Conservation (phyloP, 2,888 invertebrate species). For the Melieria picta region DNA sequence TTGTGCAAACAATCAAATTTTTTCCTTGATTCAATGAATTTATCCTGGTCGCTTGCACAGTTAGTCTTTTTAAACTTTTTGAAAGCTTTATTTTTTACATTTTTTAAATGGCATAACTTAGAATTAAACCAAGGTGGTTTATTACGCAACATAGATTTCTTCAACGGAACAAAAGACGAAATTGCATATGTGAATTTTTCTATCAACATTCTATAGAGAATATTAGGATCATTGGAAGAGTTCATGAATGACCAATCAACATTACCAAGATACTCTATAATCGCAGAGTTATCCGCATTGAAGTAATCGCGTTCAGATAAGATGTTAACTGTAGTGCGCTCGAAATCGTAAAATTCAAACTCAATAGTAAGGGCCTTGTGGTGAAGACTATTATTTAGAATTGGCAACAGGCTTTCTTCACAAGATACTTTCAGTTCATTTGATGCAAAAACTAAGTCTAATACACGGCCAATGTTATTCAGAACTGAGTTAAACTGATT, state of each 20-base stretch:
- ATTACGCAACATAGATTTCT: background rate
- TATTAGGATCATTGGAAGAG: background rate
- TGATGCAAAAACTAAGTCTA: background rate
- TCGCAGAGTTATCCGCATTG: background rate
- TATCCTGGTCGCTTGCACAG: too few species aligned
- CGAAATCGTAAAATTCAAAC: background rate
- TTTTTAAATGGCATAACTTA: conserved; percentile 4
- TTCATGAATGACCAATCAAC: background rate
- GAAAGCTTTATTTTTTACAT: background rate
- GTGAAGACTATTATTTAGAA: background rate
- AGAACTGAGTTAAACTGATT: background rate
- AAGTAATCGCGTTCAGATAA: background rate
- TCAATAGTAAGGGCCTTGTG: background rate
- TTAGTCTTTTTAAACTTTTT: background rate
- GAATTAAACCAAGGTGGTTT: conserved; percentile 2
- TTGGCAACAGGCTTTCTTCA: background rate
- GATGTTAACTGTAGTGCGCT: background rate
- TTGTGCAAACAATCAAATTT: too few species aligned
- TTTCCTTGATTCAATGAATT: too few species aligned
- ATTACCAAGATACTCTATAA: background rate
- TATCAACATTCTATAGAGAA: background rate
- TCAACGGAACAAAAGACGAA: background rate
- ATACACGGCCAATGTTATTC: background rate
- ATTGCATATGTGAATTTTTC: background rate
- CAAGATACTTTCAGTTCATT: conserved; percentile 5